A percentile compares a stretch with the other conserved stretches of the same genome.
Conservation (phyloP, 2,888 invertebrate genomes). For the Orchesella flavescens region DNA sequence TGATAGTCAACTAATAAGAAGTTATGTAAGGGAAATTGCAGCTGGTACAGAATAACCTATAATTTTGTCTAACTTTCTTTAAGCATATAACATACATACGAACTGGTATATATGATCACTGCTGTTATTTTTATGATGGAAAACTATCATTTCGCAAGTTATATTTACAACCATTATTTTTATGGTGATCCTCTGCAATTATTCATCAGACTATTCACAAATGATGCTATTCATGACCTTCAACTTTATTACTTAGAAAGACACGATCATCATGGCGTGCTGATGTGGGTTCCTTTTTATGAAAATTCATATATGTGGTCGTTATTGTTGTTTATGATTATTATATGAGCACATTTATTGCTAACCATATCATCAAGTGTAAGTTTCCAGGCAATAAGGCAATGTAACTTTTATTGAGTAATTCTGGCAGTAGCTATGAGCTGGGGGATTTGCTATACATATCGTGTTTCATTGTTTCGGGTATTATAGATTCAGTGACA, state of each 20-base stretch:
- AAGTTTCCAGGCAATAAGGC: neutral
- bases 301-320: too few species aligned
- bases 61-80: too few species aligned
- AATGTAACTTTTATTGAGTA: slow-evolving; percentile 28
- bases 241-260: too few species aligned
- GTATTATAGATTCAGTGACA: neutral
- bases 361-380: too few species aligned
- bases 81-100: too few species aligned
- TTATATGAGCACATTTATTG: too few species aligned
- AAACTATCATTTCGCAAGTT: neutral
- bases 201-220: too few species aligned
- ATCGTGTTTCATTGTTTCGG: neutral
- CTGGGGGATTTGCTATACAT: neutral
- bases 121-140: neutral
- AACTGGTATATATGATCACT: neutral
- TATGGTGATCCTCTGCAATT: too few species aligned
- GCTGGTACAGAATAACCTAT: neutral
- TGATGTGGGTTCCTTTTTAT: too few species aligned
- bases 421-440: neutral
- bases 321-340: too few species aligned
- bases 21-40: neutral
- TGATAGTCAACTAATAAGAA: neutral
- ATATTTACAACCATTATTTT: neutral
- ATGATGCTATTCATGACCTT: too few species aligned
- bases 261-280: too few species aligned